A percentile compares a stretch with the other conserved stretches of the same genome.
Evolutionary conservation across 2,797 vertebrate species (phyloP).

Genomic region (Tachyglossus aculeatus): DNA sequence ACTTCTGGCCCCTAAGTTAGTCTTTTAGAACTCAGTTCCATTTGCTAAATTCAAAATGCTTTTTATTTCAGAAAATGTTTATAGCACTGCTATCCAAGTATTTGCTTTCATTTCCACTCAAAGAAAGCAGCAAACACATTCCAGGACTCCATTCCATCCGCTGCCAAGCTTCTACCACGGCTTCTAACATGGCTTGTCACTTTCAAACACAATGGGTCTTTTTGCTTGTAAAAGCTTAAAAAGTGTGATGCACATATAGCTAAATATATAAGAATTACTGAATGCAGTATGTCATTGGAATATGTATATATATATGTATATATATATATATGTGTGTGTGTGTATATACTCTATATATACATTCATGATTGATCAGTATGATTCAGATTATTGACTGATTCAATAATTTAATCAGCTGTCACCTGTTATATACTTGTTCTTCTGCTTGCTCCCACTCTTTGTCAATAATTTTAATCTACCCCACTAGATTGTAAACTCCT

Average conservation of each 20-base stretch:
- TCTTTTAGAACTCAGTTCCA: not conserved
- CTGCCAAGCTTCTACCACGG: no score
- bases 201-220: constrained; percentile 10
- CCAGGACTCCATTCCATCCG: constrained; percentile 3
- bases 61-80: constrained; percentile 4
- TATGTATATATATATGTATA: not conserved
- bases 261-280: not conserved
- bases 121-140: not conserved
- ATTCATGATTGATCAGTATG: no score
- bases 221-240: no score
- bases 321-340: no score
- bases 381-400: no score
- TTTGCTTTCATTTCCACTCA: not conserved
- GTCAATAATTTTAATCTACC: no score
- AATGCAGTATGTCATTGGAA: not conserved
- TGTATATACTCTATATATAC: no score
- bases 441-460: no score
- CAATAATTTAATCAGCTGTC: no score
- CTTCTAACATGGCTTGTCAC: not conserved
- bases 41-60: not conserved
- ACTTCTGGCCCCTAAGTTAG: not conserved
- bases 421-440: no score
- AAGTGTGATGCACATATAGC: not conserved
- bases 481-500: no score
- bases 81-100: not conserved